Base-by-base conservation (phyloP, 2,888 invertebrate genomes). In the Tortrix viridana region DNA sequence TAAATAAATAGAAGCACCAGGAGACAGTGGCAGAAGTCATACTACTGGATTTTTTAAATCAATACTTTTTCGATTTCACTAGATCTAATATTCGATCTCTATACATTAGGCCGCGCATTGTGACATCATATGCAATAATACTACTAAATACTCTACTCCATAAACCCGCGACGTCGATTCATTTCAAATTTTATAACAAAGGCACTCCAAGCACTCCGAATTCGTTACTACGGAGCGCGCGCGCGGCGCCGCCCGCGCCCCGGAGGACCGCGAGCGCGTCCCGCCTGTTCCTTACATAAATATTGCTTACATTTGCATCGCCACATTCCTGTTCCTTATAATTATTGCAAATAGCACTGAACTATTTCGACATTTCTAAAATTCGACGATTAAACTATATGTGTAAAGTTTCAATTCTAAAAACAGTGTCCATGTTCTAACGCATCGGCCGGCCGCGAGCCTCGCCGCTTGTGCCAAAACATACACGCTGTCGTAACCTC, bases 181-280 rank as follows among this genome's bases (percentile, higher is more conserved):
- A 73, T 79, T 77, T 71, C 12, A 32, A 32, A 72, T 72, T 77
- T 72, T 69, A 71, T 74, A 74, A 74, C 73, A 70, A 86, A 86
- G 88, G 86, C 86, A 88, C 88, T 84, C 74, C 69, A 73, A 76
- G 78, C 79, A 81, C 79, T 67, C 32, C 72, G 70, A 67, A 68
- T 70, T 67, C 65, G 74, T 75, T 71, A 71, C 58, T 71, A 74
- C 71, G 14, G 49, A 9, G 12, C 32, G 32, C n/a, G n/a, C n/a
- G n/a, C n/a, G 32, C 32, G 32, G 32, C 3, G 22, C 22, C 22
- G 22, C 22, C 22, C 2, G 32, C 32, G 32, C 32, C 3, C 32
- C 1, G 9, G 12, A 32, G 32, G 32, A 0, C 32, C 4, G 32
- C 41, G 3, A 1, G 16, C n/a, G 14, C 38, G n/a, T n/a, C 38